Evolutionary conservation across 2,888 invertebrate species (phyloP).

Genomic region (Leptinotarsa juncta): DNA sequence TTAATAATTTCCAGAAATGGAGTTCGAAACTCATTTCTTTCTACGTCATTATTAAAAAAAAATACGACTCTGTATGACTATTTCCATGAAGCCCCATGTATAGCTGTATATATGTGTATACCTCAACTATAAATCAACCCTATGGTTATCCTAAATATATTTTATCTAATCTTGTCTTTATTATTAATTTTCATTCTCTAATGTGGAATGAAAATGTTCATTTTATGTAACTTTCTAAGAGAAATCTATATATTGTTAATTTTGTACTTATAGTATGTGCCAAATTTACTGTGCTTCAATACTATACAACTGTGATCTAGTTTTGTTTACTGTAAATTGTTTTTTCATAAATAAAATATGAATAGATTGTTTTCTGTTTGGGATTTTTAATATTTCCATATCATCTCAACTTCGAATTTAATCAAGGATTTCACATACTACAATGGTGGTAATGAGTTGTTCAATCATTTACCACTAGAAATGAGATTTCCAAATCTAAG

Average conservation of each 20-base stretch:
- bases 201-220: neutral
- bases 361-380: neutral
- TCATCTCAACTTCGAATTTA: no score
- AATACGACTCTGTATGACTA: neutral
- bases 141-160: neutral
- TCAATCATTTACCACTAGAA: no score
- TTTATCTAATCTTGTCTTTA: constrained; percentile 9
- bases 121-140: neutral
- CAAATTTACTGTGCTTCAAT: constrained; percentile 36
- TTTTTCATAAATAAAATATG: constrained; percentile 2
- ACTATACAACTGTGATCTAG: constrained; percentile 37
- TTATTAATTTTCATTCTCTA: neutral
- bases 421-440: no score
- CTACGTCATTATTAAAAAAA: no score
- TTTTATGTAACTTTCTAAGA: constrained; percentile 1
- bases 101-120: constrained; percentile 9
- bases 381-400: no score
- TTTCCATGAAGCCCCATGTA: constrained; percentile 6
- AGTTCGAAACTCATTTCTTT: neutral
- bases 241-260: constrained; percentile 18
- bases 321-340: constrained; percentile 19
- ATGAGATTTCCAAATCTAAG: no score
- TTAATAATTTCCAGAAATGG: no score
- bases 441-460: no score
- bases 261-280: constrained; percentile 32